A percentile compares a stretch with the other conserved stretches of the same genome.
Evolutionary conservation across 2,113 vertebrate genomes (phyloP).

Genomic region (Bucco capensis): DNA sequence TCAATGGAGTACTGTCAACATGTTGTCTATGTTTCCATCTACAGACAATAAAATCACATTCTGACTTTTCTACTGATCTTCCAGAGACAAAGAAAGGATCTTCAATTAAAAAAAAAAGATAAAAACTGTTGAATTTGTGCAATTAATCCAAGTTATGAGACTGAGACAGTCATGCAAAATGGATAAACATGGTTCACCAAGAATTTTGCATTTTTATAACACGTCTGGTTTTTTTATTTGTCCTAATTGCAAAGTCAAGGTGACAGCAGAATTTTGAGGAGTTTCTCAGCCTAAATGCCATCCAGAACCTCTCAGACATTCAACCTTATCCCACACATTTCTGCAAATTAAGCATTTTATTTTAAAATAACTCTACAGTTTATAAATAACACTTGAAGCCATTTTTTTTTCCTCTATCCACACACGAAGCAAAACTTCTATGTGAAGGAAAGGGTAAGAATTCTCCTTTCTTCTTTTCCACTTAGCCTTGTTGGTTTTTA

Average conservation of each 20-base stretch:
- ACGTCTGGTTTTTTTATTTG: neutral
- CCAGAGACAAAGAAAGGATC: neutral
- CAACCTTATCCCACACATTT: neutral
- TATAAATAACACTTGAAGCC: neutral
- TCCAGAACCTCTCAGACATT: neutral
- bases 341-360: neutral
- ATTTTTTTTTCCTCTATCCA: neutral
- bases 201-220: neutral
- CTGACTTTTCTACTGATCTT: neutral
- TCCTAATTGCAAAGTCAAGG: neutral
- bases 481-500: neutral
- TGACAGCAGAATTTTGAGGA: neutral
- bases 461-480: neutral
- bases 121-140: neutral
- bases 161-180: fast-evolving
- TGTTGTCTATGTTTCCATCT: neutral
- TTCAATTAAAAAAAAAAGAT: neutral
- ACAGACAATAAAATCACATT: neutral
- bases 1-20: neutral
- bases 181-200: neutral
- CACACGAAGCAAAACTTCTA: neutral
- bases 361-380: neutral
- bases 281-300: neutral
- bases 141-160: neutral
- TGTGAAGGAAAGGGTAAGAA: neutral